phyloP scores from a whole-genome alignment of 1,140 invertebrate species.

The Subanguina moxae region DNA sequence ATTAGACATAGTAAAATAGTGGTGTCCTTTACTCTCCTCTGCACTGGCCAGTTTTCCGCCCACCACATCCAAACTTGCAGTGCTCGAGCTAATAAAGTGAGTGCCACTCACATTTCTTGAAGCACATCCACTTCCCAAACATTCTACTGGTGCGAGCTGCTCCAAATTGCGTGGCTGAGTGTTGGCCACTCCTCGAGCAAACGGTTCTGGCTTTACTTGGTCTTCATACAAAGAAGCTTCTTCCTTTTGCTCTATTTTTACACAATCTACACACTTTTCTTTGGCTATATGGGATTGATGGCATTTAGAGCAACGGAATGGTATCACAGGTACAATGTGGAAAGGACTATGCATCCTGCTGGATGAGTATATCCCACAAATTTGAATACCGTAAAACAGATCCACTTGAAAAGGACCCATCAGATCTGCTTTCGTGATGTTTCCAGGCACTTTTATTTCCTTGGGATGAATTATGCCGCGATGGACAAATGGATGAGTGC shows the following conservation, averaged over 20 bases:
- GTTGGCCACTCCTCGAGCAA: no score
- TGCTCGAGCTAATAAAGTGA: background rate
- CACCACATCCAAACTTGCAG: background rate
- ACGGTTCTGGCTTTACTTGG: background rate
- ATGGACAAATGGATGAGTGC: constrained; percentile 21
- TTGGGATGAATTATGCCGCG: constrained; percentile 29
- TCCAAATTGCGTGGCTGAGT: background rate
- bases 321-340: constrained; percentile 38
- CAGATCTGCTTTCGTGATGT: constrained; percentile 36
- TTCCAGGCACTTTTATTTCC: constrained; percentile 37
- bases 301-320: constrained; percentile 35
- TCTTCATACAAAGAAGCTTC: background rate
- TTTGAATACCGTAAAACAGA: constrained; percentile 38
- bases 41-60: no score
- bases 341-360: constrained; percentile 22
- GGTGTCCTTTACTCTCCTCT: no score
- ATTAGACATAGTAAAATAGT: no score
- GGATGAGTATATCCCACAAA: constrained; percentile 39
- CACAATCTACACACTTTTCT: background rate
- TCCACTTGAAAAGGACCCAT: constrained; percentile 7
- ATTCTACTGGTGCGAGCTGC: background rate
- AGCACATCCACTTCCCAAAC: background rate
- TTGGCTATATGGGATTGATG: background rate
- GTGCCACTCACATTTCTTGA: background rate
- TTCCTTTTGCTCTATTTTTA: background rate